Evolutionary conservation across 2,888 invertebrate genomes (phyloP).

Genomic region (Drosophila conformis): DNA sequence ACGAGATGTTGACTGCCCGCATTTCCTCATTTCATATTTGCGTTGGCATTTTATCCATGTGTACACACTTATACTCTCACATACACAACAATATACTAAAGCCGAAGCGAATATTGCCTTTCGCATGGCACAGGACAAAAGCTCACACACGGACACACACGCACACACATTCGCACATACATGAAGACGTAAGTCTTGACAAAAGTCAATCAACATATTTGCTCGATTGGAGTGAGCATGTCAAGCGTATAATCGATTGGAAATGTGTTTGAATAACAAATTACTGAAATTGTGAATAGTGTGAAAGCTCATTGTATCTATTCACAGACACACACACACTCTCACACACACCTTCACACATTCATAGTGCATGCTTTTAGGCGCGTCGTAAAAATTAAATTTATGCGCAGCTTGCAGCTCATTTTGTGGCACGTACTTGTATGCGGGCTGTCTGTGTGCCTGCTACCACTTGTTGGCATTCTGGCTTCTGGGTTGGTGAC

Average conservation of each 20-base stretch:
- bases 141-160: conserved; percentile 24
- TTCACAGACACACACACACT: conserved; percentile 21
- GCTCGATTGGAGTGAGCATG: conserved; percentile 73
- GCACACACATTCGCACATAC: conserved; percentile 14
- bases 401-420: conserved; percentile 63
- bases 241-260: conserved; percentile 78
- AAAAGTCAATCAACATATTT: conserved; percentile 81
- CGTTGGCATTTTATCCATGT: conserved; percentile 56
- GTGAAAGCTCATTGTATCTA: conserved; percentile 62
- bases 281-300: conserved; percentile 73
- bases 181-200: conserved; percentile 65
- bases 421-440: conserved; percentile 18
- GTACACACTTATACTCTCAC: conserved; percentile 21
- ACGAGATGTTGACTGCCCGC: conserved; percentile 40
- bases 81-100: conserved; percentile 9
- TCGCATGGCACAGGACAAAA: conserved; percentile 40
- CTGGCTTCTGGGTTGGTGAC: conserved; percentile 40
- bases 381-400: conserved; percentile 63
- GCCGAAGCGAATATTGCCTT: conserved; percentile 18
- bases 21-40: conserved; percentile 74
- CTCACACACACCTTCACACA: conserved; percentile 16
- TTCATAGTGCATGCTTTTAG: conserved; percentile 55
- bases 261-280: conserved; percentile 80
- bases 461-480: conserved; percentile 70
- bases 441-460: conserved; percentile 4